phyloP scores from a whole-genome alignment of 2,797 vertebrate genomes.

The Gymnoscopelus braueri region DNA sequence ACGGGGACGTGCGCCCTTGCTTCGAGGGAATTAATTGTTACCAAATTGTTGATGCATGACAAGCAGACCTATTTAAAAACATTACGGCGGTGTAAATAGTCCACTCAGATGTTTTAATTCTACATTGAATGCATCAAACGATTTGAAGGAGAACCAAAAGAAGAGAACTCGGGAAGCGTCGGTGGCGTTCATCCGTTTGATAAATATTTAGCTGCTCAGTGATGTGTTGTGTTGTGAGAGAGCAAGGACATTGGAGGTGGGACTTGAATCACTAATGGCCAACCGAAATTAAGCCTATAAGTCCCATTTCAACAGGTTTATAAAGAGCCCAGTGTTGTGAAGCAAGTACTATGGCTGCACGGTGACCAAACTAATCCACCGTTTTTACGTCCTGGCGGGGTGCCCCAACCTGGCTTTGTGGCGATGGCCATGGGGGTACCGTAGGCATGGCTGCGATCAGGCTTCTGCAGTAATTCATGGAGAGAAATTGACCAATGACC shows the following conservation, averaged over 20 bases:
- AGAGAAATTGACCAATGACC: slow-evolving; percentile 47
- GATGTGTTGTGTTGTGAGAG: slow-evolving; percentile 49
- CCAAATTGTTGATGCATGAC: slow-evolving; percentile 11
- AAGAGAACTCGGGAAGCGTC: slow-evolving; percentile 2
- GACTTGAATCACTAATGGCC: slow-evolving; percentile 49
- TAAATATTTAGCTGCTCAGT: slow-evolving; percentile 50
- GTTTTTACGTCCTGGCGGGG: slow-evolving; percentile 19
- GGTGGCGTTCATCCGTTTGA: slow-evolving; percentile 34
- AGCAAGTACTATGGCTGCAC: slow-evolving; percentile 10
- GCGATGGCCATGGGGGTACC: slow-evolving; percentile 33
- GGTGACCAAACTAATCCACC: slow-evolving; percentile 6
- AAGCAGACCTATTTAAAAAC: neutral
- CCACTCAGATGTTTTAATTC: slow-evolving; percentile 55
- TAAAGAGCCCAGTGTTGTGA: slow-evolving; percentile 24
- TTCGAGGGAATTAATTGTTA: slow-evolving; percentile 23
- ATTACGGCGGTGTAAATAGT: slow-evolving; percentile 42
- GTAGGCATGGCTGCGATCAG: slow-evolving; percentile 30
- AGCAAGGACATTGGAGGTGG: slow-evolving; percentile 28
- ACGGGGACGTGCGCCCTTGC: slow-evolving; percentile 20
- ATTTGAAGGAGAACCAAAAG: slow-evolving; percentile 35
- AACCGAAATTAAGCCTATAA: slow-evolving; percentile 12
- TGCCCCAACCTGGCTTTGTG: slow-evolving; percentile 25
- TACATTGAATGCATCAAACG: slow-evolving; percentile 46
- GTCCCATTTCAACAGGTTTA: slow-evolving; percentile 31
- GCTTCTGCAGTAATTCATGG: slow-evolving; percentile 41